A percentile compares a stretch with the other conserved stretches of the same genome.
These are phyloP conservation scores for Brachionus rubens DNA, from an alignment of 1,140 invertebrate genomes.

Conservation along the genomic window DNA sequence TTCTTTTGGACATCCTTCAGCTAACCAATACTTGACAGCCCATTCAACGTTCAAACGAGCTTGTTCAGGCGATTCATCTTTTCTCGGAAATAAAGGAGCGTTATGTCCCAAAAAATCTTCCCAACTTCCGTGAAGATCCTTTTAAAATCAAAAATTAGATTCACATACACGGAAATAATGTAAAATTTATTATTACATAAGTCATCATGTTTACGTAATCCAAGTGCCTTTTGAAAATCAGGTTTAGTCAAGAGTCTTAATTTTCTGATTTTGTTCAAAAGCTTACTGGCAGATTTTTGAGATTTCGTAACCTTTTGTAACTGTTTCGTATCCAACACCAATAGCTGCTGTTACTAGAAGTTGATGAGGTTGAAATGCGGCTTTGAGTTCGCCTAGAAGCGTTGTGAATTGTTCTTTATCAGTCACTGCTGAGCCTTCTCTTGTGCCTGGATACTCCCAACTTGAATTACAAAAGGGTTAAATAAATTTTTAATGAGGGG, in stretches of 20 bases:
- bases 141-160: neutral
- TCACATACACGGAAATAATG: no score
- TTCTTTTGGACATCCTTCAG: slow-evolving; percentile 69
- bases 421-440: slow-evolving; percentile 64
- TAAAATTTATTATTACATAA: no score
- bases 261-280: slow-evolving; percentile 59
- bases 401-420: slow-evolving; percentile 66
- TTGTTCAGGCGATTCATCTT: slow-evolving; percentile 48
- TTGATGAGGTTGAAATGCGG: slow-evolving; percentile 73
- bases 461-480: slow-evolving; percentile 60
- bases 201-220: slow-evolving; percentile 88
- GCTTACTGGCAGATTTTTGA: slow-evolving; percentile 73
- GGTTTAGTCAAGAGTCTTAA: neutral
- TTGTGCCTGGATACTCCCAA: slow-evolving; percentile 89
- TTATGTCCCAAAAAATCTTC: slow-evolving; percentile 73
- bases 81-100: slow-evolving; percentile 53
- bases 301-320: slow-evolving; percentile 87
- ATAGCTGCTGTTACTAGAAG: slow-evolving; percentile 86
- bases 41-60: slow-evolving; percentile 50
- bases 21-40: slow-evolving; percentile 66
- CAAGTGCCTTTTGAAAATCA: slow-evolving; percentile 69
- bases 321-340: slow-evolving; percentile 76
- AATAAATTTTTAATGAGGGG: neutral
- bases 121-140: slow-evolving; percentile 88
- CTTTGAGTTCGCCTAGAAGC: slow-evolving; percentile 85